Evolutionary conservation across 2,888 invertebrate genomes (phyloP).

Genomic region (Pseudococcus viburni): DNA sequence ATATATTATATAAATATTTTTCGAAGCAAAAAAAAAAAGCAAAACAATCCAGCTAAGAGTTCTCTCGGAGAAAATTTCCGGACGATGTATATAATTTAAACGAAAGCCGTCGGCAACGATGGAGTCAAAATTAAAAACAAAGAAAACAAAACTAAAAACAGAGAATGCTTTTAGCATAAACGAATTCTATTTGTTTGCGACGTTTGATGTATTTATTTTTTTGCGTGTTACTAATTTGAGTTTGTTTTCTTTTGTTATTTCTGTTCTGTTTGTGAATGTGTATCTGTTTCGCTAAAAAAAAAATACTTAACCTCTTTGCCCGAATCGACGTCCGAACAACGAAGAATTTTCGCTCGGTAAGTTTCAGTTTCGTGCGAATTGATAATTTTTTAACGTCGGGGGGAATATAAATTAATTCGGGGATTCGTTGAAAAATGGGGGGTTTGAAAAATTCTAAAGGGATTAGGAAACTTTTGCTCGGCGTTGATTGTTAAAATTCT

Average conservation of each 20-base stretch:
- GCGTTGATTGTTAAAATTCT: constrained; percentile 44
- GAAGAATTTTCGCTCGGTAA: constrained; percentile 65
- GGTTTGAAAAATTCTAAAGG: neutral
- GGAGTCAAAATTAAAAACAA: neutral
- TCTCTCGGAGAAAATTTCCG: neutral
- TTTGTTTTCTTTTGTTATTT: constrained; percentile 65
- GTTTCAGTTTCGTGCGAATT: constrained; percentile 56
- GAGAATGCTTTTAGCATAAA: constrained; percentile 52
- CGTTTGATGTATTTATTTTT: constrained; percentile 55
- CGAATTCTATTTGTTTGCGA: constrained; percentile 50
- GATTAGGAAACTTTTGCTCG: neutral
- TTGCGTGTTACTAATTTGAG: constrained; percentile 64
- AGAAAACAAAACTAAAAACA: neutral
- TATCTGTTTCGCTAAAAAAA: constrained; percentile 66
- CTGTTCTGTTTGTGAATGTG: constrained; percentile 67
- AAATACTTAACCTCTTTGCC: constrained; percentile 40
- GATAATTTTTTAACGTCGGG: constrained; percentile 6
- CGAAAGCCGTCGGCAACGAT: neutral
- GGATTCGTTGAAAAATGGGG: neutral
- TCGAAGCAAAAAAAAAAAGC: neutral
- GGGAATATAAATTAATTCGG: neutral
- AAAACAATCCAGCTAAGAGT: neutral
- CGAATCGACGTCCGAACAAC: constrained; percentile 37
- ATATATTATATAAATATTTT: constrained; percentile 16
- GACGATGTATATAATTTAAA: neutral